Base-by-base conservation (phyloP, 2,113 vertebrate genomes). In the Lampris incognitus region DNA sequence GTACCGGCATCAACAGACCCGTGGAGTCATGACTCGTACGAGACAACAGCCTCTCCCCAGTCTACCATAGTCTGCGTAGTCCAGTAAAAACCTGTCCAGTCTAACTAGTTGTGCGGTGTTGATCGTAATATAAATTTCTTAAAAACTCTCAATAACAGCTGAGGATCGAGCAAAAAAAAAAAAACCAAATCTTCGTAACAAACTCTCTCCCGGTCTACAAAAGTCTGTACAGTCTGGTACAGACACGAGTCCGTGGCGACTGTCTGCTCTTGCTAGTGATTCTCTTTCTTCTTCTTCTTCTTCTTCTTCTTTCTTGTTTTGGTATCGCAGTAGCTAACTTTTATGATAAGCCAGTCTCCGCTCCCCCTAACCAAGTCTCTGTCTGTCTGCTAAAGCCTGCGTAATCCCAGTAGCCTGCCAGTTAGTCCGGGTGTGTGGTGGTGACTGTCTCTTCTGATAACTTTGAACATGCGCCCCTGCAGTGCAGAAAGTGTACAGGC, bases 381-480 rank as follows among this genome's bases (percentile, higher is more conserved):
- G 78, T 73, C 40, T 71, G 74, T 77, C 80, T 55, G 24, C 61
- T 60, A 66, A 61, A 85, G 79, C 79, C 69, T 0, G 72, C 70
- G 86, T 88, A 90, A 90, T 87, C 90, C 90, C 66, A 83, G 82
- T 60, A 78, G 83, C 81, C 69, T 85, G 56, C 64, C 76, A 54
- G 86, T 80, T 87, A 79, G 80, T 58, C 36, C 59, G 83, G 84
- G 83, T 83, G 82, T 75, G 39, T 78, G 72, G 89, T 85, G 83
- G 85, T 75, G 87, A 89, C 86, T 91, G 87, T 84, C 91, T 90
- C 82, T 73, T 77, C 87, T 88, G 89, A 93, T 93, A 91, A 92
- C 90, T 92, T 86, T 85, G 85, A 88, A 89, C 82, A 85, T 83
- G 85, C 87, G 79, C 85, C 89, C 85, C 89, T 78, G 85, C 85